Evolutionary conservation across 2,888 invertebrate genomes (phyloP).

Genomic region (Drosophila anomelani): DNA sequence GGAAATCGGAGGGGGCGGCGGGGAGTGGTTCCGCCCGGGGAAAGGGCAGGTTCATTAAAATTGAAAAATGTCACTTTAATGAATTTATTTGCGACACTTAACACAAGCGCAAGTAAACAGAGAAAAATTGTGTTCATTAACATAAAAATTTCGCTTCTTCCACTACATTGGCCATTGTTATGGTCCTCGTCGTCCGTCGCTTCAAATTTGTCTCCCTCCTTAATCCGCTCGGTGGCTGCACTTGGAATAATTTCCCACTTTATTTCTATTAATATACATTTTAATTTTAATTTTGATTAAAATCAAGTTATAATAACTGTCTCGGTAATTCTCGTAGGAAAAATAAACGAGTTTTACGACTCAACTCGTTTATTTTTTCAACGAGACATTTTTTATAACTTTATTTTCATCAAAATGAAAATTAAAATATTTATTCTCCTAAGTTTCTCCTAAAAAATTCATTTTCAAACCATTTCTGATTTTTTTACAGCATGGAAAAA

Average conservation of each 20-base stretch:
- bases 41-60: slow-evolving; percentile 67
- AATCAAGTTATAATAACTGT: too few species aligned
- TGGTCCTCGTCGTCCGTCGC: slow-evolving; percentile 11
- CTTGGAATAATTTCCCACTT: neutral
- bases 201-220: slow-evolving; percentile 1
- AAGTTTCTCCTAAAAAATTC: too few species aligned
- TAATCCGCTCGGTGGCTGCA: slow-evolving; percentile 1
- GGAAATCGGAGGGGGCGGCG: neutral
- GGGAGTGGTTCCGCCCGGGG: neutral
- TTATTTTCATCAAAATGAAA: too few species aligned
- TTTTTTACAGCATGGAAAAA: too few species aligned
- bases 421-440: too few species aligned
- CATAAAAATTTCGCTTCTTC: slow-evolving; percentile 74
- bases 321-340: too few species aligned
- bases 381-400: too few species aligned
- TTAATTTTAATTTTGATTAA: neutral
- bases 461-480: too few species aligned
- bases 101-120: slow-evolving; percentile 77
- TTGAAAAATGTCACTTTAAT: slow-evolving; percentile 81
- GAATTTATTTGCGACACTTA: slow-evolving; percentile 80
- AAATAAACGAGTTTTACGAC: too few species aligned
- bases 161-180: slow-evolving; percentile 39
- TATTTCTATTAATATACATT: neutral
- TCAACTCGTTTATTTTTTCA: too few species aligned
- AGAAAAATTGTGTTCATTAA: slow-evolving; percentile 79